Evolutionary conservation across 2,888 invertebrate species (phyloP).

Genomic region (Eretmocerus hayati): DNA sequence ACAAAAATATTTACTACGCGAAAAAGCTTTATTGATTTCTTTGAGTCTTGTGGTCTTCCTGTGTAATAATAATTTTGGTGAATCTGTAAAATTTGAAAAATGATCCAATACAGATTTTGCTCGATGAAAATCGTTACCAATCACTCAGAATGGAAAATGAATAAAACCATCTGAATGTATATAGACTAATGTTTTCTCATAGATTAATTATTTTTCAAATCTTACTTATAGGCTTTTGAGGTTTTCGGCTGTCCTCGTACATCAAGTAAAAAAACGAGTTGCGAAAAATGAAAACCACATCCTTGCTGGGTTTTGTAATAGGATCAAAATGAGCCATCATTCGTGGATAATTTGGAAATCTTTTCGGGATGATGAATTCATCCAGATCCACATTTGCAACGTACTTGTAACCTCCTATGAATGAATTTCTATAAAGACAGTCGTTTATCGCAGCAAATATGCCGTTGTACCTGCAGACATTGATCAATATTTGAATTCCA

Average conservation of each 20-base stretch:
- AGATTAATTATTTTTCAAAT: constrained; percentile 23
- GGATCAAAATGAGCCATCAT: constrained; percentile 36
- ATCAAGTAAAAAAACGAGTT: constrained; percentile 50
- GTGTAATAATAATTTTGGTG: constrained; percentile 40
- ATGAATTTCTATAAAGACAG: constrained; percentile 34
- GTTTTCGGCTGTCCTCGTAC: constrained; percentile 45
- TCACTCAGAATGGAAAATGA: background rate
- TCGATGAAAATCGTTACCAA: background rate
- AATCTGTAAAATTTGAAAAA: too few relatives aligned
- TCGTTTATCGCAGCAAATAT: constrained; percentile 41
- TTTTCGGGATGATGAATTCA: constrained; percentile 38
- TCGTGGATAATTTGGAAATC: constrained; percentile 28
- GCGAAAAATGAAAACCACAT: constrained; percentile 46
- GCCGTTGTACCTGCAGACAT: constrained; percentile 45
- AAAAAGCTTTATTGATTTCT: constrained; percentile 31
- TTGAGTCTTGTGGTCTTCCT: constrained; percentile 40
- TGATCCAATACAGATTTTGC: background rate
- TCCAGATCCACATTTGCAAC: constrained; percentile 37
- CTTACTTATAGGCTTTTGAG: constrained; percentile 31
- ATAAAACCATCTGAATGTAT: background rate
- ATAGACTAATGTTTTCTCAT: background rate
- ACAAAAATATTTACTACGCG: constrained; percentile 42
- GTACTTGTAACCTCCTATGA: constrained; percentile 36
- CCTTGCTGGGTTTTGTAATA: constrained; percentile 17
- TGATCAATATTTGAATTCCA: too few relatives aligned